These are phyloP conservation scores for Dichetophora obliterata DNA, from an alignment of 2,888 invertebrate genomes.

Conservation along the genomic window DNA sequence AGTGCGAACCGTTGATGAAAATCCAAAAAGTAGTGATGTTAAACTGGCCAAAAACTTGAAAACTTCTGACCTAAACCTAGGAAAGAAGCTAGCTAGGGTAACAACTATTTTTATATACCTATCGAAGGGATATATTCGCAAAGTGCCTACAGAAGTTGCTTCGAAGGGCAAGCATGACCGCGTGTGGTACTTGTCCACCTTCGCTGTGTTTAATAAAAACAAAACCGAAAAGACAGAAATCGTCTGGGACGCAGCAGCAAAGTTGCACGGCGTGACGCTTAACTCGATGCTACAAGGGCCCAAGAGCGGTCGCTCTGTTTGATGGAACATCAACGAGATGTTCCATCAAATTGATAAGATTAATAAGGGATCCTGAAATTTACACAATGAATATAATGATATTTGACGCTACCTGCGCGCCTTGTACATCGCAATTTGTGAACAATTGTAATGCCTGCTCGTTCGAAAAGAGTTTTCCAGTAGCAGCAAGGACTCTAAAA, in stretches of 20 bases:
- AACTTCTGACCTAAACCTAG: too few relatives aligned
- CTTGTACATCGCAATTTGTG: conserved; percentile 45
- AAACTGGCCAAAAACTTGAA: too few relatives aligned
- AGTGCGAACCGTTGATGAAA: too few relatives aligned
- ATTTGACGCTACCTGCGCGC: conserved; percentile 50
- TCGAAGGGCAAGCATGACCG: neutral
- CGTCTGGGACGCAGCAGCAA: conserved; percentile 40
- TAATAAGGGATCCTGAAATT: conserved; percentile 26
- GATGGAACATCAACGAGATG: conserved; percentile 55
- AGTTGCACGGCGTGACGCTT: conserved; percentile 29
- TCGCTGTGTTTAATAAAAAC: conserved; percentile 31
- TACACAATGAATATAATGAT: conserved; percentile 48
- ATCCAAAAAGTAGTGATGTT: too few relatives aligned
- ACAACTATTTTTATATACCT: neutral
- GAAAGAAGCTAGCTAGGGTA: neutral
- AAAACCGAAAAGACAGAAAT: conserved; percentile 34
- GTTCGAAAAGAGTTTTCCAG: conserved; percentile 33
- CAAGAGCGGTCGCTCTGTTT: conserved; percentile 45
- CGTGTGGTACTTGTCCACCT: neutral
- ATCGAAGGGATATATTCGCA: conserved; percentile 19
- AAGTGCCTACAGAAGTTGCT: neutral
- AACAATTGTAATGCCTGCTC: conserved; percentile 41
- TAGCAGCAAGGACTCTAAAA: conserved; percentile 33
- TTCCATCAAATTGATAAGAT: conserved; percentile 49
- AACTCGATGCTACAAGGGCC: conserved; percentile 40